These are phyloP conservation scores for pig (Sus scrofa) DNA, from an alignment of 2,113 vertebrate genomes.

Conservation along the genomic window T2T-Sscrofa CM000827.6:38157501-38158000, in stretches of 20 bases:
- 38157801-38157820: neutral
- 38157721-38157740: neutral
- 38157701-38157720: neutral
- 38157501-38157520: neutral
- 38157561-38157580: neutral
- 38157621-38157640: neutral
- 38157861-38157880: neutral
- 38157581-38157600: neutral
- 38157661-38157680: neutral
- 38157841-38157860: neutral
- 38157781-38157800: neutral
- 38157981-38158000: neutral
- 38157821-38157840: neutral
- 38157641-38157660: neutral
- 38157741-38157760: neutral
- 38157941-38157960: neutral
- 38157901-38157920: slow-evolving; percentile 8
- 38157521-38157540: neutral
- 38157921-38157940: neutral
- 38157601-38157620: neutral
- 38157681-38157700: neutral
- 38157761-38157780: neutral
- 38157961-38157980: neutral
- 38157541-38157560: neutral
- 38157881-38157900: slow-evolving; percentile 32